Percentiles rank a stretch among this genome's conserved stretches.
Conservation (phyloP, 64 coral and sea anemone genomes). For the Dendronephthya gigantea region DNA sequence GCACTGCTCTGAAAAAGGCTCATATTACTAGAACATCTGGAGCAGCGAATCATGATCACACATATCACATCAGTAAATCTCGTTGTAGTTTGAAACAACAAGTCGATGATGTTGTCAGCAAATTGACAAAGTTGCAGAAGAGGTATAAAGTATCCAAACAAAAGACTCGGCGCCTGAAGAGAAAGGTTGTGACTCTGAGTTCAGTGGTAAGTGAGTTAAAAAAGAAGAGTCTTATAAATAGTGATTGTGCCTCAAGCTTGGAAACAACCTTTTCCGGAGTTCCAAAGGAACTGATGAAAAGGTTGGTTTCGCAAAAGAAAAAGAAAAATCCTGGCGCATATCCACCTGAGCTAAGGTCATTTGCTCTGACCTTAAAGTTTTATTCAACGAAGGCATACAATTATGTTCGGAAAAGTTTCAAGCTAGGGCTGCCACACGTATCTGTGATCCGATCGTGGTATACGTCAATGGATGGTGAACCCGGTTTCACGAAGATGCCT, state of each 20-base stretch:
- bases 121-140: background rate
- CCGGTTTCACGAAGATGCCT: background rate
- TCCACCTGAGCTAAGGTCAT: background rate
- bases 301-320: background rate
- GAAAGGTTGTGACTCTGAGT: background rate
- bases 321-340: background rate
- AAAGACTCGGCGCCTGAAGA: background rate
- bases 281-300: background rate
- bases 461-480: background rate
- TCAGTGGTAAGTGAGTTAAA: background rate
- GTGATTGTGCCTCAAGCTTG: background rate
- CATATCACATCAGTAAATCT: background rate
- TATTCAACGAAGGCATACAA: background rate
- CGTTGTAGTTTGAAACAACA: background rate
- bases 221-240: background rate
- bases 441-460: too few relatives aligned
- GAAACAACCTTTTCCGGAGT: background rate
- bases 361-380: background rate
- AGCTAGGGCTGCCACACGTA: background rate
- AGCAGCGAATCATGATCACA: background rate
- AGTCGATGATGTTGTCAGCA: background rate
- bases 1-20: too few relatives aligned
- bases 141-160: background rate
- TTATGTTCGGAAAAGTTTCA: background rate
- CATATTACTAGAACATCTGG: background rate